Evolutionary conservation across 1,140 invertebrate species (phyloP), one percentile per base, ranked within the genome.

Genomic region (Bathynomus jamesi): DNA sequence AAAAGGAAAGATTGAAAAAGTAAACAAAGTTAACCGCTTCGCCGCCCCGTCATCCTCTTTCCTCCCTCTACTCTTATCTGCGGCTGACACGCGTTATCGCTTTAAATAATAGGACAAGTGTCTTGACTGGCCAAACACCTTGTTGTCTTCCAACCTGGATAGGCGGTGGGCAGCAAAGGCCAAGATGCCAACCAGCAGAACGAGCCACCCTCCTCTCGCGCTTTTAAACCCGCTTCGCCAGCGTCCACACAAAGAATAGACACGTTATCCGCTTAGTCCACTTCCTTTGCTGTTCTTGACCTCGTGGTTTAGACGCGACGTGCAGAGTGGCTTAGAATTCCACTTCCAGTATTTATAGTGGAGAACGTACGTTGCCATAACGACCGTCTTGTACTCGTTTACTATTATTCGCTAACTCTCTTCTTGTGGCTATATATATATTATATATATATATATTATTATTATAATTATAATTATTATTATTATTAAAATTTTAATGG

Each of bases 21-120:
- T n/a, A n/a, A n/a, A n/a, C n/a, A n/a, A n/a, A n/a, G n/a, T n/a
- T n/a, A n/a, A n/a, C 61, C 61, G 25, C 66, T 67, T 63, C 61
- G 30, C 24, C 71, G 61, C 66, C 71, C 71, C 67, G 67, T 28
- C 71, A 63, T 40, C 31, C 66, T 46, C 67, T 62, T 61, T 40
- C 53, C 66, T 67, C 71, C 67, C 28, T 64, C 66, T 40, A 31
- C 32, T 28, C 71, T 73, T 73, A 73, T 73, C 71, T 69, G 67
- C 30, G 61, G 53, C 61, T 73, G 71, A 73, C 71, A 69, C 66
- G 67, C 67, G 61, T 67, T 73, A 73, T 73, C 71, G 65, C 61
- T 73, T 73, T 73, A 73, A 73, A 73, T 73, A 73, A 73, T 73
- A 73, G 71, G 71, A 73, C 71, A 73, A 73, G 71, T 73, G 71